These are phyloP conservation scores for Bufotes viridis DNA, from an alignment of 2,797 vertebrate genomes.

Conservation along the genomic window DNA sequence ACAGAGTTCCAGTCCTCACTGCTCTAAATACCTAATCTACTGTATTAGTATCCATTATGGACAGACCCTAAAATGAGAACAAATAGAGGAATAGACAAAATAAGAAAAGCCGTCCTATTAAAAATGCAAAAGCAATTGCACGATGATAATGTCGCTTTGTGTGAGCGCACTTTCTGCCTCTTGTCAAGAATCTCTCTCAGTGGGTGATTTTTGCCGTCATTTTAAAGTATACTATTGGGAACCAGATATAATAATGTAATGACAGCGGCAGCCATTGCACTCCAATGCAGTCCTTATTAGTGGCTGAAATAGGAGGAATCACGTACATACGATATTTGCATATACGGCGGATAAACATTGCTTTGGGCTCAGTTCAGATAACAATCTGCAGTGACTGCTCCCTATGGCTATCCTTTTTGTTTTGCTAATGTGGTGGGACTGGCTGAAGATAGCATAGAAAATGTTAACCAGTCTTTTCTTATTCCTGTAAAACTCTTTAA, in stretches of 20 bases:
- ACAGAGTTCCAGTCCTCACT: constrained; percentile 45
- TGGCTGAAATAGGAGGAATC: not conserved
- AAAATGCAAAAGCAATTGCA: not conserved
- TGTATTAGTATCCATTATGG: constrained; percentile 53
- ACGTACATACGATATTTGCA: not conserved
- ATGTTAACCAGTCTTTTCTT: too few species aligned
- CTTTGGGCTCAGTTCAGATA: not conserved
- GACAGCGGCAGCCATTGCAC: not conserved
- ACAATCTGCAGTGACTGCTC: not conserved
- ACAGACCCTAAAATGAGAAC: constrained; percentile 35
- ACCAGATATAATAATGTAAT: constrained; percentile 7
- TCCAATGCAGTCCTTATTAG: not conserved
- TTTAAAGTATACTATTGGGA: constrained; percentile 6
- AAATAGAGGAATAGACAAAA: constrained; percentile 19
- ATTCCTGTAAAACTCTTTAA: too few species aligned
- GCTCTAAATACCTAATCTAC: constrained; percentile 55
- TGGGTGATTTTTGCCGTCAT: not conserved
- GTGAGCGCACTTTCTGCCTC: not conserved
- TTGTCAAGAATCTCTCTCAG: not conserved
- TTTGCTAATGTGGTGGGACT: not conserved
- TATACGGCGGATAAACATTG: not conserved
- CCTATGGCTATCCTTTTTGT: not conserved
- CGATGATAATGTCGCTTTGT: not conserved
- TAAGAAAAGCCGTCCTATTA: constrained; percentile 12
- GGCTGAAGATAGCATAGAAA: too few species aligned